A percentile compares a stretch with the other conserved stretches of the same genome.
Conservation (phyloP, 2,797 vertebrate genomes). For the Streptopelia turtur region DNA sequence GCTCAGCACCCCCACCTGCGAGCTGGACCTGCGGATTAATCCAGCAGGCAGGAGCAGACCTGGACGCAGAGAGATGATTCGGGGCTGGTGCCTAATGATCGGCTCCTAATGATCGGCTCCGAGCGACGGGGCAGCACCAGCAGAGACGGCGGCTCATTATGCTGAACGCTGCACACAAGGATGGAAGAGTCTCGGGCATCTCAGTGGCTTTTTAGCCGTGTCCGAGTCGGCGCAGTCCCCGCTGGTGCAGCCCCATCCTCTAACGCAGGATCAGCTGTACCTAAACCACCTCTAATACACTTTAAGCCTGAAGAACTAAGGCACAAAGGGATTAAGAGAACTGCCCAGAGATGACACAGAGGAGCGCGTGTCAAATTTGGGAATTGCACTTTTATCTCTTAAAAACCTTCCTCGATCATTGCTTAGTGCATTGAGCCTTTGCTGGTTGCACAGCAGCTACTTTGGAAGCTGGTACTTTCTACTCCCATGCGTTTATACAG, state of each 20-base stretch:
- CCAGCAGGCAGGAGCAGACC: background rate
- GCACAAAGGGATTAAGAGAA: slow-evolving; percentile 13
- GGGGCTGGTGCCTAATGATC: background rate
- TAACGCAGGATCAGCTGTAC: background rate
- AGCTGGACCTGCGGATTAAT: background rate
- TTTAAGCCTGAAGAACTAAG: background rate
- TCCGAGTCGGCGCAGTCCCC: accelerated
- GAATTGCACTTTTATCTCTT: background rate
- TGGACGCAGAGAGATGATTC: accelerated
- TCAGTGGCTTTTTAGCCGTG: background rate
- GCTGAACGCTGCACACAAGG: background rate
- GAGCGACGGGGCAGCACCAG: background rate
- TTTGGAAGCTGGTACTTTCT: background rate
- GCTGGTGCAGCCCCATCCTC: accelerated
- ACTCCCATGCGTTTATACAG: background rate
- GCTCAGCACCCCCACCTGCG: background rate
- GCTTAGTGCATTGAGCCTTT: background rate
- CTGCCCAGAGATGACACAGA: background rate
- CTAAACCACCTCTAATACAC: background rate
- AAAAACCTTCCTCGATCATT: background rate
- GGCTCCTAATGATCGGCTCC: background rate
- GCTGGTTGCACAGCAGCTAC: background rate
- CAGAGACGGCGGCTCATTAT: accelerated
- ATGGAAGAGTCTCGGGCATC: background rate
- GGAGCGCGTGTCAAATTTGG: background rate